Percentiles rank a stretch among this genome's conserved stretches.
Evolutionary conservation across 2,888 invertebrate genomes (phyloP).

Genomic region (Oegoconia quadripuncta): DNA sequence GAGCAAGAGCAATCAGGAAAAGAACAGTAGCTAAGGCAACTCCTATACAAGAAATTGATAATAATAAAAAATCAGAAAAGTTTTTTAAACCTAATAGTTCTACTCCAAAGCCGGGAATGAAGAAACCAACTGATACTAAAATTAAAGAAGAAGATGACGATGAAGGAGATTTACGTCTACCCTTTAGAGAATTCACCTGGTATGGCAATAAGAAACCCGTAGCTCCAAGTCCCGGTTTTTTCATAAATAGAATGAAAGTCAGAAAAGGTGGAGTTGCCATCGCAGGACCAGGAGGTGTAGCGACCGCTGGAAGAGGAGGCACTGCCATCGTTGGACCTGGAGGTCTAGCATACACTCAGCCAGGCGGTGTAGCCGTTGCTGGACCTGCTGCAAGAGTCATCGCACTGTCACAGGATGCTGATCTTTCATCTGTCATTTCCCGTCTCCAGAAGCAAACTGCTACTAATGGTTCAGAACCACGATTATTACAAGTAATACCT

Average conservation of each 20-base stretch:
- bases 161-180: slow-evolving; percentile 46
- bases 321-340: slow-evolving; percentile 90
- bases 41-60: slow-evolving; percentile 35
- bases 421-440: slow-evolving; percentile 76
- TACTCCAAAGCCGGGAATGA: slow-evolving; percentile 40
- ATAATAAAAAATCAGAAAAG: slow-evolving; percentile 40
- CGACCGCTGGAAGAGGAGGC: slow-evolving; percentile 88
- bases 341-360: slow-evolving; percentile 86
- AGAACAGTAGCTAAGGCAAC: slow-evolving; percentile 41
- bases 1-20: slow-evolving; percentile 53
- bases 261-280: slow-evolving; percentile 88
- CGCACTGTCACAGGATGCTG: slow-evolving; percentile 81
- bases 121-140: slow-evolving; percentile 29
- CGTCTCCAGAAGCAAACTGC: slow-evolving; percentile 56
- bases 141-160: slow-evolving; percentile 37
- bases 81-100: slow-evolving; percentile 37
- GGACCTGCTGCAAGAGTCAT: slow-evolving; percentile 86
- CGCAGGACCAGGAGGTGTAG: slow-evolving; percentile 89
- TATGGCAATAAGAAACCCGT: slow-evolving; percentile 52
- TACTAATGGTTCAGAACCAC: slow-evolving; percentile 52
- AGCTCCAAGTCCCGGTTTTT: slow-evolving; percentile 80
- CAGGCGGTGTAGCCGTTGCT: slow-evolving; percentile 86
- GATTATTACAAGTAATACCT: slow-evolving; percentile 71
- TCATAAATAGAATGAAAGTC: slow-evolving; percentile 84
- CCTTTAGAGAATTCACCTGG: slow-evolving; percentile 41